These are phyloP conservation scores for Drosophila fungiperda DNA, from an alignment of 2,888 invertebrate genomes.

Conservation along the genomic window DNA sequence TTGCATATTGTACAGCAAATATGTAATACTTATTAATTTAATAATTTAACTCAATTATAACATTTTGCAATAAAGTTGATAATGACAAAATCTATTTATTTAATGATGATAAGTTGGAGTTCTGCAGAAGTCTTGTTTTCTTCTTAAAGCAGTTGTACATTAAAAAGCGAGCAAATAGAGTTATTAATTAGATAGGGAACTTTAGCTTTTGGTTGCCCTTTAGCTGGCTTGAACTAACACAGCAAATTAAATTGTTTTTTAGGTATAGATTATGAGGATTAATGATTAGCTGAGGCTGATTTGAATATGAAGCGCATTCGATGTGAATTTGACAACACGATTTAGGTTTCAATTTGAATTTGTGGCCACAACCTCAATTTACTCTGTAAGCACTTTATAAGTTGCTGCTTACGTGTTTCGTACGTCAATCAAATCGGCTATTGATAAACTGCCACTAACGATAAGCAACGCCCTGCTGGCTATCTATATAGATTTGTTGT, in stretches of 20 bases:
- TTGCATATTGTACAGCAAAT: slow-evolving; percentile 31
- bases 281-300: neutral
- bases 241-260: neutral
- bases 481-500: slow-evolving; percentile 20
- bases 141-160: slow-evolving; percentile 25
- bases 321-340: neutral
- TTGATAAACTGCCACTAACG: slow-evolving; percentile 68
- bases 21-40: slow-evolving; percentile 47
- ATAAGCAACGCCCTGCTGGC: slow-evolving; percentile 48
- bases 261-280: neutral
- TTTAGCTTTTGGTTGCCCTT: neutral
- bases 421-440: slow-evolving; percentile 66
- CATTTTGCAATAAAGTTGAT: slow-evolving; percentile 72
- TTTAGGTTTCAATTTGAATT: neutral
- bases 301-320: neutral
- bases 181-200: neutral
- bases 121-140: slow-evolving; percentile 25
- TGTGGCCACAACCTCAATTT: slow-evolving; percentile 13
- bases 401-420: slow-evolving; percentile 59
- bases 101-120: slow-evolving; percentile 30
- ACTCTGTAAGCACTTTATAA: slow-evolving; percentile 27
- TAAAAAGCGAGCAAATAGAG: neutral
- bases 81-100: slow-evolving; percentile 43
- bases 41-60: slow-evolving; percentile 65
- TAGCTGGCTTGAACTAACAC: neutral